Evolutionary conservation across 2,888 invertebrate species (phyloP).

Genomic region (Ferrisia virgata): DNA sequence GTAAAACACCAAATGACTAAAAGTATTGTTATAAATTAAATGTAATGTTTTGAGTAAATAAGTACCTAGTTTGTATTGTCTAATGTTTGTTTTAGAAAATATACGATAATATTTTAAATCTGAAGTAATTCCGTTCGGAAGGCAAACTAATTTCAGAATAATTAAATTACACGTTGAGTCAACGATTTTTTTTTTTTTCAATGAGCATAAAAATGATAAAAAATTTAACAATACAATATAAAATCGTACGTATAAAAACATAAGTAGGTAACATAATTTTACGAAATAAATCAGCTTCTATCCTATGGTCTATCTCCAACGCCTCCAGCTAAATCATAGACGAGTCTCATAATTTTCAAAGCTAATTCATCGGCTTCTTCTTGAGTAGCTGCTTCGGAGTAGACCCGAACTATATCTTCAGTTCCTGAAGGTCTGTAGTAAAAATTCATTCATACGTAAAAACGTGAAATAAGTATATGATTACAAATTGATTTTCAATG

Average conservation of each 20-base stretch:
- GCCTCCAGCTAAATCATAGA: constrained; percentile 76
- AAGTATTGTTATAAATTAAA: neutral
- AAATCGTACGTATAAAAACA: neutral
- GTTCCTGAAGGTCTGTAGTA: constrained; percentile 84
- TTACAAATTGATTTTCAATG: neutral
- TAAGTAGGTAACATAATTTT: neutral
- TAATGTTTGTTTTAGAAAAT: neutral
- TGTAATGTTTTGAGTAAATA: neutral
- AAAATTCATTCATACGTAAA: neutral
- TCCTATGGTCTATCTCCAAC: constrained; percentile 58
- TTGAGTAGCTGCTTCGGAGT: constrained; percentile 85
- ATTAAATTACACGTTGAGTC: neutral
- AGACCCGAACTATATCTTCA: constrained; percentile 92
- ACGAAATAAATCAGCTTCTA: neutral
- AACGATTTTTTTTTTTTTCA: neutral
- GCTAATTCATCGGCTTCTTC: constrained; percentile 69
- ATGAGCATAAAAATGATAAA: neutral
- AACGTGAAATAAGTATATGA: neutral
- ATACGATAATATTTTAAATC: neutral
- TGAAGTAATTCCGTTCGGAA: neutral
- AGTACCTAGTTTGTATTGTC: neutral
- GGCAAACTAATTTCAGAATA: no score
- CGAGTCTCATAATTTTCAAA: constrained; percentile 70
- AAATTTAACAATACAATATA: neutral
- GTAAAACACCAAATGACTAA: neutral